Conservation (phyloP, 2,797 vertebrate species). For the Muraenolepis orangiensis region DNA sequence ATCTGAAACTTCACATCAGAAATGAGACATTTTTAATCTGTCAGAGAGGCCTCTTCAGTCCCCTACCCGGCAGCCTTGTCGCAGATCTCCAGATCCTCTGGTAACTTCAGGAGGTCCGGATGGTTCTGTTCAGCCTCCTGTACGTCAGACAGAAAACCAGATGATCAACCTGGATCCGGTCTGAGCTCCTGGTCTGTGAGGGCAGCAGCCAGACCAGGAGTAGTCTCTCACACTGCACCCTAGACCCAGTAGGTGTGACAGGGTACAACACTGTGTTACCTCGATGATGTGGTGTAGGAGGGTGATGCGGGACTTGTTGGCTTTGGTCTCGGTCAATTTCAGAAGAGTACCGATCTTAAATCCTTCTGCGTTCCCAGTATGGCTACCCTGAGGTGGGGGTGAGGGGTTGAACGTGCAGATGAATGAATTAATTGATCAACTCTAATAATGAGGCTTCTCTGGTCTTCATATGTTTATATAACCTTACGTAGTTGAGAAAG, state of each 20-base stretch:
- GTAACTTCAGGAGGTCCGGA: slow-evolving; percentile 78
- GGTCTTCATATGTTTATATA: neutral
- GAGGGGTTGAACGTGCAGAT: neutral
- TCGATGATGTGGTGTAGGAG: slow-evolving; percentile 85
- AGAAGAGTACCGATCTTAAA: slow-evolving; percentile 87
- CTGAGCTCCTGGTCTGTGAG: too few species aligned
- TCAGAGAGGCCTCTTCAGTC: neutral
- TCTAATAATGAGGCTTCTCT: neutral
- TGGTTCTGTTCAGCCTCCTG: slow-evolving; percentile 81
- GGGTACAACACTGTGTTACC: slow-evolving; percentile 35
- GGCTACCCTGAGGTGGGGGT: slow-evolving; percentile 74
- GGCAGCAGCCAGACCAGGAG: neutral
- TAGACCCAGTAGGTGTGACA: neutral
- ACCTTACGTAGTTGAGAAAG: slow-evolving; percentile 86
- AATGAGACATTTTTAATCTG: neutral
- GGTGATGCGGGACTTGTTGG: slow-evolving; percentile 82
- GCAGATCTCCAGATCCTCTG: slow-evolving; percentile 77
- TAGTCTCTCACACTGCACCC: neutral
- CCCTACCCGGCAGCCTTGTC: slow-evolving; percentile 81
- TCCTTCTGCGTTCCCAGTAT: slow-evolving; percentile 83
- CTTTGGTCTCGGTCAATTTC: slow-evolving; percentile 85
- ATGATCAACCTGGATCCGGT: neutral
- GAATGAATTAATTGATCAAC: neutral
- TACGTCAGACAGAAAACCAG: slow-evolving; percentile 21
- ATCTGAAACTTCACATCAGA: too few species aligned